Evolutionary conservation across 2,113 vertebrate genomes (phyloP).

Genomic region (Dolichotis patagonum): DNA sequence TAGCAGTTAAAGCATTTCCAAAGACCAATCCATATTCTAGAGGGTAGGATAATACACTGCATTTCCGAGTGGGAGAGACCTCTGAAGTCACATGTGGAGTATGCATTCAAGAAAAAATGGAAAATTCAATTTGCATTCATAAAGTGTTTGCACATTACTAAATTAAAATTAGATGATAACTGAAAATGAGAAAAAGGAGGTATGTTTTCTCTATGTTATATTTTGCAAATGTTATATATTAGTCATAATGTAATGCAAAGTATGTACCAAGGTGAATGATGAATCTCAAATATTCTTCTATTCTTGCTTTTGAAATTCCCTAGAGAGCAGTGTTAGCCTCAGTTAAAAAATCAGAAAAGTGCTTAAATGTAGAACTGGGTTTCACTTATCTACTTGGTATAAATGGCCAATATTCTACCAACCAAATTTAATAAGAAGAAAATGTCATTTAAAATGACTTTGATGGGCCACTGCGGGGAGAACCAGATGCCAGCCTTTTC

Average conservation of each 20-base stretch:
- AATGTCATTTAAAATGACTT: slow-evolving; percentile 29
- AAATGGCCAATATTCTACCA: slow-evolving; percentile 36
- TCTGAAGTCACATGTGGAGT: neutral
- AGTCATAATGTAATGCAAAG: slow-evolving; percentile 27
- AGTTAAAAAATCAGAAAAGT: slow-evolving; percentile 40
- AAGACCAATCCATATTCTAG: neutral
- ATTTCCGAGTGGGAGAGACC: neutral
- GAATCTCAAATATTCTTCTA: slow-evolving; percentile 29
- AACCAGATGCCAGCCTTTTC: too few species aligned
- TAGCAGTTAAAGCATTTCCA: neutral
- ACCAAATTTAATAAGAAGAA: slow-evolving; percentile 40
- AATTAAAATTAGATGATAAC: slow-evolving; percentile 34
- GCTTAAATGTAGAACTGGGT: neutral
- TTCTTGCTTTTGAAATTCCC: slow-evolving; percentile 37
- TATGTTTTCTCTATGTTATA: neutral
- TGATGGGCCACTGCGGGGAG: too few species aligned
- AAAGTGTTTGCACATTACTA: neutral
- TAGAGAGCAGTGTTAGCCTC: slow-evolving; percentile 7
- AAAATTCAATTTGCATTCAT: neutral
- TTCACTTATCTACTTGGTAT: neutral
- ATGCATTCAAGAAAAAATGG: neutral
- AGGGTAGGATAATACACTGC: neutral
- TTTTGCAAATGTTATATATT: neutral
- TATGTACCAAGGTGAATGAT: slow-evolving; percentile 18
- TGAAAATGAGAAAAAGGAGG: slow-evolving; percentile 7